Evolutionary conservation across 1,140 invertebrate genomes (phyloP).

Genomic region (Bombus pascuorum): DNA sequence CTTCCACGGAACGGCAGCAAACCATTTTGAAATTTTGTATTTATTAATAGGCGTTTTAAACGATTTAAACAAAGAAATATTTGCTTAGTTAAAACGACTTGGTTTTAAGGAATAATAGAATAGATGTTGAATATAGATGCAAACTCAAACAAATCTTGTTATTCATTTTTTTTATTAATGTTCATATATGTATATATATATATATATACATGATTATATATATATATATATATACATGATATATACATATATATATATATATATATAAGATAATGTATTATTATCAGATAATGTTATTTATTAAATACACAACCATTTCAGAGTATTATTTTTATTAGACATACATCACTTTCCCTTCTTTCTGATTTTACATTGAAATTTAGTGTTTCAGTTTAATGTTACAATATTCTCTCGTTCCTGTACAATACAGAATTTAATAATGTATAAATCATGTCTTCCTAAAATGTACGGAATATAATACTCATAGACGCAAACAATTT

Average conservation of each 20-base stretch:
- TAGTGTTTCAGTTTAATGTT: background rate
- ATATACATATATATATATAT: too few species aligned
- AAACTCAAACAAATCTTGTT: background rate
- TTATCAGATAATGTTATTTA: background rate
- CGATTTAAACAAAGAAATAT: background rate
- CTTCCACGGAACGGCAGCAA: slow-evolving; percentile 74
- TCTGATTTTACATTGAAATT: slow-evolving; percentile 23
- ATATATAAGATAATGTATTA: background rate
- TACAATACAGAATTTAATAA: slow-evolving; percentile 34
- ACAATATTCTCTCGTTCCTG: background rate
- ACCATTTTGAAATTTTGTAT: slow-evolving; percentile 5
- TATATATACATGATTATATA: too few species aligned
- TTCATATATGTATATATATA: background rate
- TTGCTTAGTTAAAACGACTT: background rate
- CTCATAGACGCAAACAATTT: slow-evolving; percentile 18
- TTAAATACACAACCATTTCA: background rate
- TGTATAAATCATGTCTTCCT: slow-evolving; percentile 12
- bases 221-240: too few species aligned
- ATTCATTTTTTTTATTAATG: slow-evolving; percentile 3
- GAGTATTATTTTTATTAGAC: slow-evolving; percentile 46
- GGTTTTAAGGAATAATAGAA: too few species aligned
- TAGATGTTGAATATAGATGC: background rate
- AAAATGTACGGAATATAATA: background rate
- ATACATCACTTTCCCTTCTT: slow-evolving; percentile 37
- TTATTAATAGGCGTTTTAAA: background rate